These are phyloP conservation scores for Stegodyphus dumicola DNA, from an alignment of 1,140 invertebrate genomes.

Conservation along the genomic window DNA sequence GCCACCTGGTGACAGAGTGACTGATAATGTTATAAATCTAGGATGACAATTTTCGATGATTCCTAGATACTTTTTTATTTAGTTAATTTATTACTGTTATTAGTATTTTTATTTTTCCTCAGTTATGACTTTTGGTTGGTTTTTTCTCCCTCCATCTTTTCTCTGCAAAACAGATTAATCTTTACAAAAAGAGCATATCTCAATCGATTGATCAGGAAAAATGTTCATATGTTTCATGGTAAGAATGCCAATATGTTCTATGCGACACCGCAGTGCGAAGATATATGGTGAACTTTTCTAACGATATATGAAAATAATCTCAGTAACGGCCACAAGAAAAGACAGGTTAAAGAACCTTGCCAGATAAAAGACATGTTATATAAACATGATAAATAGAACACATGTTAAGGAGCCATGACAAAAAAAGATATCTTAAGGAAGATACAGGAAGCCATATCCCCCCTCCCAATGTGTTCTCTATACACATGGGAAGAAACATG, in stretches of 20 bases:
- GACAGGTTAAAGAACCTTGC: too few species aligned
- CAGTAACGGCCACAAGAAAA: too few species aligned
- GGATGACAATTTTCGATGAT: constrained; percentile 55
- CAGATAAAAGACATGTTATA: too few species aligned
- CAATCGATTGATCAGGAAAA: constrained; percentile 5
- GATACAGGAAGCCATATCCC: too few species aligned
- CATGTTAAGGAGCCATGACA: too few species aligned
- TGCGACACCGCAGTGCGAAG: too few species aligned
- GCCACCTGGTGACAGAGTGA: constrained; percentile 48
- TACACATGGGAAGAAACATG: too few species aligned
- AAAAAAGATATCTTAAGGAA: too few species aligned
- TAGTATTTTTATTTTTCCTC: constrained; percentile 28
- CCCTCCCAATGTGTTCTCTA: too few species aligned
- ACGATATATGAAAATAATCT: too few species aligned
- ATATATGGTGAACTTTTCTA: too few species aligned
- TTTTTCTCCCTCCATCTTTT: background rate
- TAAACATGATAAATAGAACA: too few species aligned
- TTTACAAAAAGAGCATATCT: background rate
- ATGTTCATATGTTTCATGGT: constrained; percentile 11
- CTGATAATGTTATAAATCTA: constrained; percentile 56
- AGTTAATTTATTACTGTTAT: constrained; percentile 43
- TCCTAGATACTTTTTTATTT: constrained; percentile 27
- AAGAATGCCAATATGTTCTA: background rate
- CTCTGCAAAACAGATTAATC: constrained; percentile 4
- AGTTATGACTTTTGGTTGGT: background rate